Evolutionary conservation across 1,140 invertebrate species (phyloP).

Genomic region (Drosophila tropicalis): DNA sequence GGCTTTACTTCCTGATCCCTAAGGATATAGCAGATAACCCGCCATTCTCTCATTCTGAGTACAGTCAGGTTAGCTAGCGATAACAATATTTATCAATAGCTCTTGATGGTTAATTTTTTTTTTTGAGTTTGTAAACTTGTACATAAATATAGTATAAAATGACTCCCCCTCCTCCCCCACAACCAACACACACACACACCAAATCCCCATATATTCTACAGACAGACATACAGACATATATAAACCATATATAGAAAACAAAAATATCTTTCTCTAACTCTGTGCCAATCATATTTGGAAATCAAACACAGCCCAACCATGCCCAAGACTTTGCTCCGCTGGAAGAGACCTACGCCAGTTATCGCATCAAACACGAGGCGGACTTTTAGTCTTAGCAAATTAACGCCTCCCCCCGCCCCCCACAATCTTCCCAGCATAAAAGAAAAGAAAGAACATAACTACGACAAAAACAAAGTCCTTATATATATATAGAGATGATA

Average conservation of each 20-base stretch:
- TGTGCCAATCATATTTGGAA: constrained; percentile 72
- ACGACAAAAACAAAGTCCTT: constrained; percentile 19
- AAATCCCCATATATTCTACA: constrained; percentile 37
- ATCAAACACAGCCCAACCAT: constrained; percentile 61
- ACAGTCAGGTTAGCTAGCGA: constrained; percentile 54
- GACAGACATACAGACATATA: constrained; percentile 32
- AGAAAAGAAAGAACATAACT: background rate
- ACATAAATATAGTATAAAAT: constrained; percentile 47
- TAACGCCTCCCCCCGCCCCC: background rate
- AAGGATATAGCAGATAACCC: background rate
- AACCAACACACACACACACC: no score
- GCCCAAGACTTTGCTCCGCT: constrained; percentile 76
- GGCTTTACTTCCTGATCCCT: background rate
- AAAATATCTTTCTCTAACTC: constrained; percentile 47
- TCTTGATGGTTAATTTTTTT: constrained; percentile 28
- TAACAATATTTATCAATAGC: constrained; percentile 38
- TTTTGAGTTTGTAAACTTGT: constrained; percentile 79
- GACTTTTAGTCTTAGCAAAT: constrained; percentile 61
- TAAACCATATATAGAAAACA: constrained; percentile 28
- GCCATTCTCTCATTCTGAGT: constrained; percentile 27
- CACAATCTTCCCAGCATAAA: constrained; percentile 1
- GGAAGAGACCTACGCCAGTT: constrained; percentile 82
- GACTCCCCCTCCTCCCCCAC: constrained; percentile 17
- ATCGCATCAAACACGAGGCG: constrained; percentile 82
- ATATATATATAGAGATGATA: background rate